These are phyloP conservation scores for Elysia crispata DNA, from an alignment of 2,888 invertebrate species.

Conservation along the genomic window DNA sequence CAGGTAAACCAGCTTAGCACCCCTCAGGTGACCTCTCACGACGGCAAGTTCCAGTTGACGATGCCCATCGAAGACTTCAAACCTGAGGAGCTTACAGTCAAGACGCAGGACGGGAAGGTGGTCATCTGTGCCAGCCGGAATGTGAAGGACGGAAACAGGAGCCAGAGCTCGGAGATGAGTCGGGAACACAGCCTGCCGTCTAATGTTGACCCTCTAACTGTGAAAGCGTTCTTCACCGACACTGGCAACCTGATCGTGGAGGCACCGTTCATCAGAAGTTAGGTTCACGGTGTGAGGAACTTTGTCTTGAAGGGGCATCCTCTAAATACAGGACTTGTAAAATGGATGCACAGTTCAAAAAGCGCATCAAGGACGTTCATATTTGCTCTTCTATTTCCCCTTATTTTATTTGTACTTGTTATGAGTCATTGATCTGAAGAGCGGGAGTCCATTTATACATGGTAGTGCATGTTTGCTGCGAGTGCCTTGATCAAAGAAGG, in stretches of 20 bases:
- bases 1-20: conserved; percentile 40
- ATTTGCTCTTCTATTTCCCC: too few species aligned
- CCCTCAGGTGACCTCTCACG: conserved; percentile 61
- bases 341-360: too few species aligned
- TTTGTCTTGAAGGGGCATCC: too few species aligned
- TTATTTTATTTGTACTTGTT: too few species aligned
- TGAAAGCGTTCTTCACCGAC: conserved; percentile 76
- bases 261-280: conserved; percentile 63
- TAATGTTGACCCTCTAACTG: conserved; percentile 73
- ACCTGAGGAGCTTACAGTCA: conserved; percentile 75
- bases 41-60: conserved; percentile 70
- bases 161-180: conserved; percentile 73
- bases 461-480: too few species aligned
- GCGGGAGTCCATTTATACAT: too few species aligned
- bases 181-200: conserved; percentile 75
- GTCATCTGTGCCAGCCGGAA: conserved; percentile 73
- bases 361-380: too few species aligned
- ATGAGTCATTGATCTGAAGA: too few species aligned
- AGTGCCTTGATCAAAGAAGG: too few species aligned
- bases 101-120: conserved; percentile 64
- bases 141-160: conserved; percentile 70
- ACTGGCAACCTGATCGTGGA: conserved; percentile 74
- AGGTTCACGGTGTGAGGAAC: too few species aligned
- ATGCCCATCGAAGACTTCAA: conserved; percentile 75
- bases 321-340: too few species aligned